phyloP scores from a whole-genome alignment of 2,113 vertebrate species.

The Elaphurus davidianus region DNA sequence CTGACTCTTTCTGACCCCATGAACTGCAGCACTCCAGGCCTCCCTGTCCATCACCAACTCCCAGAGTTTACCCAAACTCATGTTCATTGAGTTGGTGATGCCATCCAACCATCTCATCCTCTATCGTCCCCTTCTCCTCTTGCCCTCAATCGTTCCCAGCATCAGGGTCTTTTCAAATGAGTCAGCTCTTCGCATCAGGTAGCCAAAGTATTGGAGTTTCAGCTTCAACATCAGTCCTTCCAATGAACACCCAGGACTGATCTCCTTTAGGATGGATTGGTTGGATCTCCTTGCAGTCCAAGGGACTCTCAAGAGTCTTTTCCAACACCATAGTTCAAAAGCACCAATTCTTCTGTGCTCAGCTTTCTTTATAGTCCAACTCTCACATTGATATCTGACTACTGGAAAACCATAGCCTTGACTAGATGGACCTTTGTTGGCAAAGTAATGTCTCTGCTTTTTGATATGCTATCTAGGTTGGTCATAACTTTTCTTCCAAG shows the following conservation, averaged over 20 bases:
- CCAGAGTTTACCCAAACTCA: not conserved
- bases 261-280: not conserved
- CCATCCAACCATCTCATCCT: not conserved
- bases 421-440: not conserved
- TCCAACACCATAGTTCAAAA: not conserved
- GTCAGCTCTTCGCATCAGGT: not conserved
- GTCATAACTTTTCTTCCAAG: not conserved
- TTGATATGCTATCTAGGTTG: not conserved
- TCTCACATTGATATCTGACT: not conserved
- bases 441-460: not conserved
- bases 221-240: not conserved
- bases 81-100: not conserved
- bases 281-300: not conserved
- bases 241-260: not conserved
- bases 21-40: not conserved
- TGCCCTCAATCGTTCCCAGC: not conserved
- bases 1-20: accelerated
- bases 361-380: not conserved
- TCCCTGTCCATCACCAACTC: not conserved
- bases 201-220: not conserved
- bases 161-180: not conserved
- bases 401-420: not conserved
- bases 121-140: not conserved
- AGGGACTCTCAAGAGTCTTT: not conserved
- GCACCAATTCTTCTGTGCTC: not conserved